These are phyloP conservation scores for Channa maculata DNA, from an alignment of 2,113 vertebrate genomes.

Conservation along the genomic window DNA sequence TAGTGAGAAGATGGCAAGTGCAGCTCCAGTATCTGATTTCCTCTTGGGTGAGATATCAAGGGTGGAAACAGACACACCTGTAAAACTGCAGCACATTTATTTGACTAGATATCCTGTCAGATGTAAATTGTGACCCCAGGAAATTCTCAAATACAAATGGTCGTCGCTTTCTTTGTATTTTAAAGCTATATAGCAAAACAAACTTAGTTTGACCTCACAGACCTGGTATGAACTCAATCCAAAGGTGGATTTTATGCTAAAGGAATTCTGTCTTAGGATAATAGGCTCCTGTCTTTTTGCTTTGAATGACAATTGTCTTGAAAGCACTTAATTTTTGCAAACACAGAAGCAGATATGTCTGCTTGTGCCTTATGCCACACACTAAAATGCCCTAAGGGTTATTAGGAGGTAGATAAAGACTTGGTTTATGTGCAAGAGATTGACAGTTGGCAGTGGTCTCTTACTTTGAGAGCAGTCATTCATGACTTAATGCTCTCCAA, in stretches of 20 bases:
- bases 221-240: conserved; percentile 23
- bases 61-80: conserved; percentile 1
- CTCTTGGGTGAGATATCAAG: conserved; percentile 17
- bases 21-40: conserved; percentile 46
- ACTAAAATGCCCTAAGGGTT: conserved; percentile 54
- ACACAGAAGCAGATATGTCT: conserved; percentile 53
- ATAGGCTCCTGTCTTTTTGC: conserved; percentile 34
- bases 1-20: conserved; percentile 24
- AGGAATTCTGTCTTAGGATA: conserved; percentile 31
- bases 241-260: conserved; percentile 17
- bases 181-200: conserved; percentile 28
- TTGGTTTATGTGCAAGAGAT: conserved; percentile 44
- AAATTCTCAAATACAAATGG: background rate
- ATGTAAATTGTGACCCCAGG: conserved; percentile 19
- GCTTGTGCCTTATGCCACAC: conserved; percentile 50
- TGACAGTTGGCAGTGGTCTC: conserved; percentile 31
- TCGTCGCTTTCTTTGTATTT: conserved; percentile 11
- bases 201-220: conserved; percentile 9
- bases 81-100: conserved; percentile 30
- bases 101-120: conserved; percentile 29
- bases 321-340: conserved; percentile 60
- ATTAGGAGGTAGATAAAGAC: conserved; percentile 52
- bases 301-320: conserved; percentile 37
- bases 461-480: conserved; percentile 64
- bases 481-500: conserved; percentile 65